Percentiles rank a stretch among this genome's conserved stretches.
Conservation (phyloP, 2,797 vertebrate species). For the Epinephelus malabaricus region DNA sequence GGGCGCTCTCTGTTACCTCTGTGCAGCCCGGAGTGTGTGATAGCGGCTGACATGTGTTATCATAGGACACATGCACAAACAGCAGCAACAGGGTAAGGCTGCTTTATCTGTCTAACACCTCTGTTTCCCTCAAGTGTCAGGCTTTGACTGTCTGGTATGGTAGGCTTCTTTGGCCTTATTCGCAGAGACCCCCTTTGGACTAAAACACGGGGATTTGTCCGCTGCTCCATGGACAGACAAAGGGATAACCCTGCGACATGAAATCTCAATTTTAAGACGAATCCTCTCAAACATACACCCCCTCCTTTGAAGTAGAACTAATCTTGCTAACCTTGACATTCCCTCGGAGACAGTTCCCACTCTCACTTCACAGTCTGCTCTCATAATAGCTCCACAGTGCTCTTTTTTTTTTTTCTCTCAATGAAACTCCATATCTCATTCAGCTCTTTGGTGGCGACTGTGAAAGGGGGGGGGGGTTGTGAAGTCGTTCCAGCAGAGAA, state of each 20-base stretch:
- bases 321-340: conserved; percentile 83
- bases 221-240: conserved; percentile 45
- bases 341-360: conserved; percentile 76
- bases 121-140: conserved; percentile 78
- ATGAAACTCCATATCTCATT: conserved; percentile 83
- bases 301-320: conserved; percentile 79
- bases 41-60: conserved; percentile 85
- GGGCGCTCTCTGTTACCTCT: conserved; percentile 82
- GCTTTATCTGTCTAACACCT: conserved; percentile 79
- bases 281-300: conserved; percentile 62
- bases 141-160: conserved; percentile 66
- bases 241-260: conserved; percentile 56
- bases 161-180: conserved; percentile 52
- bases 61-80: conserved; percentile 81
- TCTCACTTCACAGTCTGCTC: conserved; percentile 77
- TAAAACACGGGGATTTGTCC: conserved; percentile 59
- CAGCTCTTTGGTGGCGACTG: conserved; percentile 66
- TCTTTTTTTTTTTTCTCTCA: conserved; percentile 68
- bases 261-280: conserved; percentile 74
- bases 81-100: conserved; percentile 67
- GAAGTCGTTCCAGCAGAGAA: conserved; percentile 47
- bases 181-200: conserved; percentile 43
- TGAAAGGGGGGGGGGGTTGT: conserved; percentile 50
- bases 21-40: conserved; percentile 80
- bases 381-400: conserved; percentile 77